These are phyloP conservation scores for Pachliopta kotzebuea DNA, from an alignment of 2,888 invertebrate species.

Conservation along the genomic window DNA sequence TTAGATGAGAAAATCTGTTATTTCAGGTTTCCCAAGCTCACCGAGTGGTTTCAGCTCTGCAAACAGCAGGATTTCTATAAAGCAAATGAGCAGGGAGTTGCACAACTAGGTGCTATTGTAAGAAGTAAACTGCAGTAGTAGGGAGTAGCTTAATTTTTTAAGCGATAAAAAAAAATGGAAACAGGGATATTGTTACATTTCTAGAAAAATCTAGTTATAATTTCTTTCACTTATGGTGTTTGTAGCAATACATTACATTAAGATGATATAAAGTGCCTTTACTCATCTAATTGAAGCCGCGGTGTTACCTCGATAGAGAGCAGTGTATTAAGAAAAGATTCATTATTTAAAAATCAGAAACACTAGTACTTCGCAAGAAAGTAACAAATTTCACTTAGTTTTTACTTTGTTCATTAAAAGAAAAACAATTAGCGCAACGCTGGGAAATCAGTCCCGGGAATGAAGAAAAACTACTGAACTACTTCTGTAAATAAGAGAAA, in stretches of 20 bases:
- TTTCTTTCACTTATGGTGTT: no score
- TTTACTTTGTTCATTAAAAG: conserved; percentile 9
- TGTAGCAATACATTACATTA: no score
- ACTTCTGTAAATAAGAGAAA: neutral
- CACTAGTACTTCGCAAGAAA: neutral
- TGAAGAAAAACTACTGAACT: conserved; percentile 13
- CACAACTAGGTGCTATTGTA: conserved; percentile 34
- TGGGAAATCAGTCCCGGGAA: conserved; percentile 8
- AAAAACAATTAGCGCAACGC: conserved; percentile 17
- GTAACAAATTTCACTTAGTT: conserved; percentile 7
- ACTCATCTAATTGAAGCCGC: no score
- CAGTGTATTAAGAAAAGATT: neutral
- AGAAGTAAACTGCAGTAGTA: conserved; percentile 35
- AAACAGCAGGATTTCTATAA: conserved; percentile 43
- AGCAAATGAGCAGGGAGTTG: conserved; percentile 39
- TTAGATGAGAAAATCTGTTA: neutral
- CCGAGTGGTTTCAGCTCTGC: conserved; percentile 41
- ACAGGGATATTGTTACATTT: no score
- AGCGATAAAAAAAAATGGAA: neutral
- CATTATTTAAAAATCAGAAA: neutral
- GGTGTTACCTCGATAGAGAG: no score
- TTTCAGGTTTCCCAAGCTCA: conserved; percentile 43
- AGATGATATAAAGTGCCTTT: no score
- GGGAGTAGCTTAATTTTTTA: neutral
- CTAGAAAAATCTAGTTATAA: no score